Evolutionary conservation across 2,113 vertebrate genomes (phyloP).

Genomic region (Microtus montanus): DNA sequence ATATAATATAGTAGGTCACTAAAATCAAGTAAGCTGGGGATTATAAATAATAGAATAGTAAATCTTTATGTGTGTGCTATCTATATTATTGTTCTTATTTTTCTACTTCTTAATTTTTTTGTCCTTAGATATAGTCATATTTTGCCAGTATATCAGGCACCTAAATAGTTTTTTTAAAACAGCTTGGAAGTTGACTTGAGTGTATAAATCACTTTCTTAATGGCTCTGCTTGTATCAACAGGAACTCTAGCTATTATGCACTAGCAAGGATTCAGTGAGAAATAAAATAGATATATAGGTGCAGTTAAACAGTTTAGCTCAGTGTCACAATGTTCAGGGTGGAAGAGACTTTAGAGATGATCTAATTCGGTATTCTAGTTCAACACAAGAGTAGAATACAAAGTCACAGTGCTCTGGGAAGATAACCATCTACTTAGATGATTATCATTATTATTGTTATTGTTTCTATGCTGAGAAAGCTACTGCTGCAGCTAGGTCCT

Average conservation of each 20-base stretch:
- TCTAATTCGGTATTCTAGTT: not conserved
- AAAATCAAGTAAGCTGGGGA: constrained; percentile 12
- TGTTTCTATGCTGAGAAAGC: not conserved
- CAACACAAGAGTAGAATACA: not conserved
- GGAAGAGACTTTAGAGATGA: not conserved
- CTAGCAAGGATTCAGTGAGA: not conserved
- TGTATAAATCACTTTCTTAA: not conserved
- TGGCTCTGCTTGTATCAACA: not conserved
- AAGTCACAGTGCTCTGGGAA: not conserved
- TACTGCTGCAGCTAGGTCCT: accelerated
- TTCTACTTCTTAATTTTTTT: not conserved
- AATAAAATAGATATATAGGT: not conserved
- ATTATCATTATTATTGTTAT: not conserved
- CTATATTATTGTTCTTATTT: not conserved
- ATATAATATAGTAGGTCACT: not conserved
- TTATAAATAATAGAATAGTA: not conserved
- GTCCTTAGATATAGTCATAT: not conserved
- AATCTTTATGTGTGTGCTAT: not conserved
- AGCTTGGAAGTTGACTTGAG: not conserved
- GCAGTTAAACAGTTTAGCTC: not conserved
- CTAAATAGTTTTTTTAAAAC: constrained; percentile 10
- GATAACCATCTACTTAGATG: not conserved
- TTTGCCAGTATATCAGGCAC: not conserved
- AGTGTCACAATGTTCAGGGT: not conserved
- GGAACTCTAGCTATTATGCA: not conserved